These are phyloP conservation scores for Drosophila bocki DNA, from an alignment of 1,140 invertebrate genomes.

Conservation along the genomic window DNA sequence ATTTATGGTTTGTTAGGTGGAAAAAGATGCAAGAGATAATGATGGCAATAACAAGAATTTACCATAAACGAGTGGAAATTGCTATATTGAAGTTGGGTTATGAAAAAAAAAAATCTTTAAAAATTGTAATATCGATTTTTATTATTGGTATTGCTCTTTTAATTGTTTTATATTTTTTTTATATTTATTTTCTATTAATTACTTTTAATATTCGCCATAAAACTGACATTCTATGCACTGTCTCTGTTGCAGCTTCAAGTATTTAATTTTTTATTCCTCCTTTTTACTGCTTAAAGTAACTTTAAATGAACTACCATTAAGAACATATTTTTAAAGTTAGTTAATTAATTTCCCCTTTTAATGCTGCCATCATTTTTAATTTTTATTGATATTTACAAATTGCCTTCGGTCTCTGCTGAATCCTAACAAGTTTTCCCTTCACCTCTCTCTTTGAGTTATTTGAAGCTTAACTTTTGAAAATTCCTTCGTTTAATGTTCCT, in stretches of 20 bases:
- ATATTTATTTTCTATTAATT: background rate
- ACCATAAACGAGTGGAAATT: background rate
- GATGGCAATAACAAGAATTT: constrained; percentile 4
- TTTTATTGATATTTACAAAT: constrained; percentile 5
- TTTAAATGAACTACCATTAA: background rate
- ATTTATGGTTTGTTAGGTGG: constrained; percentile 37
- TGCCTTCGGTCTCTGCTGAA: background rate
- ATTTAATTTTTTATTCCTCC: background rate
- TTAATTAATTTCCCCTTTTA: background rate
- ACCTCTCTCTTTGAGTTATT: background rate
- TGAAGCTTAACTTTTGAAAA: constrained; percentile 7
- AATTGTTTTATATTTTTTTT: background rate
- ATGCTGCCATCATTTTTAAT: background rate
- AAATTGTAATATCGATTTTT: background rate
- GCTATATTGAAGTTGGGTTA: background rate
- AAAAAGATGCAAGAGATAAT: constrained; percentile 21
- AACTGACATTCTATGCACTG: no score
- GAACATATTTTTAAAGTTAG: background rate
- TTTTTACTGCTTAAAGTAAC: background rate
- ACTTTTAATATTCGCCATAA: no score
- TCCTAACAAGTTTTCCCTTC: background rate
- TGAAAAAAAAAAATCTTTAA: background rate
- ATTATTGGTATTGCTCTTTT: background rate
- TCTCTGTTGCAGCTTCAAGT: no score
- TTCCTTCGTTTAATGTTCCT: constrained; percentile 26